Base-by-base conservation (phyloP, 2,888 invertebrate species). In the Dryobota labecula region DNA sequence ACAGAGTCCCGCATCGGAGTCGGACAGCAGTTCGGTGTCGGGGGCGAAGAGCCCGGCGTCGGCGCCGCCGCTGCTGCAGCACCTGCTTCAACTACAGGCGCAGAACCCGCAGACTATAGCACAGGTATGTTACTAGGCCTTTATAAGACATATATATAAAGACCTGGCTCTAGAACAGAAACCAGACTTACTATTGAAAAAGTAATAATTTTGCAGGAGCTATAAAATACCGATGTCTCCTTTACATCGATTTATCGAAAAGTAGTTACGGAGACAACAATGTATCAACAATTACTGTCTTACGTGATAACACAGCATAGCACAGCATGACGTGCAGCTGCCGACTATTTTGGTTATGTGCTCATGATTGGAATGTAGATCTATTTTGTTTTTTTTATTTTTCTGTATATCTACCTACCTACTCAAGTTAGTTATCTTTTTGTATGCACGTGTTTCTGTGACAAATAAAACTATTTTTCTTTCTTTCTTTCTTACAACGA, bases 1-100 rank as follows among this genome's bases (percentile, higher is more conserved):
- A 0, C 95, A 97, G 97, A 97, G 97, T 96, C 97, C 97, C 82
- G 97, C 97, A 85, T 97, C 97, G 88, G 97, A 97, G 92, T 97
- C 97, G 88, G 97, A 97, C 93, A 96, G 96, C 93, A 96, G 96
- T 86, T 96, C 96, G 60, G 97, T 97, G 90, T 96, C 96, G 84
- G 97, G 96, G 51, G 96, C 93, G 83, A 96, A 93, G 93, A 96
- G 93, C 90, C 97, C 94, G 61, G 93, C 94, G 43, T 92, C 90
- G 65, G 94, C 95, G 60, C 96, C 94, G 43, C 94, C 94, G 2
- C 88, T 94, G 68, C 90, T 96, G 78, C 95, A 95, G 70, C 96
- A 96, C 68, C 87, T 96, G 45, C 88, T 96, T 11, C 96, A 95
- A 58, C 87, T 96, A 56, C 96, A 95, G 80, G 93, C 92, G 51